Conservation (phyloP, 2,797 vertebrate species). For the Aulostomus chinensis region DNA sequence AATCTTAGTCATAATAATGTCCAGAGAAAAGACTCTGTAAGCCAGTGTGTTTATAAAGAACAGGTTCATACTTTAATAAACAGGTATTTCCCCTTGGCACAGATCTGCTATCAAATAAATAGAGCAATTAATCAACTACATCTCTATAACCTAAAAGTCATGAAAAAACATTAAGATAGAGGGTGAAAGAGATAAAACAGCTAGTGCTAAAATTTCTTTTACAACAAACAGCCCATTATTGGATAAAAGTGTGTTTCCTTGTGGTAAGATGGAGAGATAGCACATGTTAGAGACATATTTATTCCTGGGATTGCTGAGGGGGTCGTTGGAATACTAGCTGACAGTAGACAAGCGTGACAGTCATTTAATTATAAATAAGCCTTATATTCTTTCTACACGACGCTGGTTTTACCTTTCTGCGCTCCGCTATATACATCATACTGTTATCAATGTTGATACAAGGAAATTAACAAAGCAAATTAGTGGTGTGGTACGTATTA, state of each 20-base stretch:
- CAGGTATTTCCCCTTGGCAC: constrained; percentile 80
- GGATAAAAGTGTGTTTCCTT: too few relatives aligned
- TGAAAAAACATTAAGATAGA: constrained; percentile 51
- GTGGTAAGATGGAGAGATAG: too few relatives aligned
- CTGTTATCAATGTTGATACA: constrained; percentile 55
- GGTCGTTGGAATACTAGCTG: too few relatives aligned
- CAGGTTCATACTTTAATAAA: constrained; percentile 84
- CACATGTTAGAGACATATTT: too few relatives aligned
- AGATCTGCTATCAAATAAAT: constrained; percentile 89
- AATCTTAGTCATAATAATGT: too few relatives aligned
- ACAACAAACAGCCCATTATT: constrained; percentile 67
- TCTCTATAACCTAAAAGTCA: constrained; percentile 82
- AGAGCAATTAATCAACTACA: constrained; percentile 85
- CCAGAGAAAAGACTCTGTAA: constrained; percentile 27
- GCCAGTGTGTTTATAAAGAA: constrained; percentile 62
- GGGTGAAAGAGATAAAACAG: constrained; percentile 23
- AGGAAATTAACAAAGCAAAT: constrained; percentile 71
- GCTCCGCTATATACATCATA: constrained; percentile 79
- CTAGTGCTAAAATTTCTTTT: constrained; percentile 69
- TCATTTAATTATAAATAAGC: constrained; percentile 71
- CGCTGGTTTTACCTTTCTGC: constrained; percentile 66
- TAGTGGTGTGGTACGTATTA: constrained; percentile 69
- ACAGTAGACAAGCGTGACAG: too few relatives aligned
- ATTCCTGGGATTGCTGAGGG: too few relatives aligned
- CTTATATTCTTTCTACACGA: constrained; percentile 78